Conservation (phyloP, 2,888 invertebrate genomes). For the Alcis repandata region DNA sequence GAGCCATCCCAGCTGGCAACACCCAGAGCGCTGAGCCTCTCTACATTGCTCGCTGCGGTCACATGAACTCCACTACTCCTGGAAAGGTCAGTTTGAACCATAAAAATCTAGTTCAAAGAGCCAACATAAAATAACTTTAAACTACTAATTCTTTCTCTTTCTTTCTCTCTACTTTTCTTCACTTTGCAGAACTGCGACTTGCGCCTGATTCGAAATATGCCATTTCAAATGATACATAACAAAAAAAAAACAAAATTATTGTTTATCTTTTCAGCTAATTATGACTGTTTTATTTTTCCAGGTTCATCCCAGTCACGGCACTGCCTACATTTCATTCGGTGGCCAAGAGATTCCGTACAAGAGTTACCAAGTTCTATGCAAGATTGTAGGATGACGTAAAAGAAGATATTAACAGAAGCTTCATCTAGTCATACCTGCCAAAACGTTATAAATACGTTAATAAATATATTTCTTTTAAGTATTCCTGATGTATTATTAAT, state of each 20-base stretch:
- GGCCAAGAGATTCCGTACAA: conserved; percentile 70
- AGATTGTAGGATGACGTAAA: conserved; percentile 40
- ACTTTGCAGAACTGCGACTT: background rate
- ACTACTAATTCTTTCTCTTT: too few relatives aligned
- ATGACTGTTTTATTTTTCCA: conserved; percentile 50
- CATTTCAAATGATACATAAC: background rate
- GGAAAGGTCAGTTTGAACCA: conserved; percentile 76
- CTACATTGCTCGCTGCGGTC: conserved; percentile 84
- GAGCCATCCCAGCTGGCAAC: conserved; percentile 84
- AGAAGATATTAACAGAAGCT: background rate
- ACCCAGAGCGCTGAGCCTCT: conserved; percentile 80
- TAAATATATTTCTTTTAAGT: background rate
- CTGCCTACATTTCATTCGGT: conserved; percentile 74
- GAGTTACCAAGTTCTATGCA: conserved; percentile 76
- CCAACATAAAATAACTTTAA: too few relatives aligned
- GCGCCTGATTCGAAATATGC: background rate
- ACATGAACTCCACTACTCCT: conserved; percentile 84
- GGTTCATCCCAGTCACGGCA: conserved; percentile 79
- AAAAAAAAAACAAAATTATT: background rate
- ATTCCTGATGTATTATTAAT: background rate
- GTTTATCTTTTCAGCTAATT: background rate
- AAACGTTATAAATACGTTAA: background rate
- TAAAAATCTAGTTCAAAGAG: background rate
- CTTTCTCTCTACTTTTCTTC: background rate
- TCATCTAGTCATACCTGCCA: background rate